Base-by-base conservation (phyloP, 2,888 invertebrate genomes). In the Acanthosepion pharaonis region DNA sequence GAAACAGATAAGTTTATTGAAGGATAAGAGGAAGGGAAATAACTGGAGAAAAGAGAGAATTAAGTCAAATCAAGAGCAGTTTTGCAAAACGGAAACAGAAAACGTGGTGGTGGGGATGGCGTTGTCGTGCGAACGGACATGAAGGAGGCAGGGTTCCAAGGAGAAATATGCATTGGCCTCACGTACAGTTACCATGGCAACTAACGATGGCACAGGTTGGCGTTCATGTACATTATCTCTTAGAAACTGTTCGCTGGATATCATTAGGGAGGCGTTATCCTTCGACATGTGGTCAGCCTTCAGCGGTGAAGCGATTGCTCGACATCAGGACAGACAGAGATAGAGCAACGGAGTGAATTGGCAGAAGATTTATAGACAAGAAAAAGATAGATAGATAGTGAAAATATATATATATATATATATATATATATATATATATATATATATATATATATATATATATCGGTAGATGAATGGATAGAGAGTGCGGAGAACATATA, bases 161-260 rank as follows among this genome's bases (percentile, higher is more conserved):
- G n/a, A 78, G n/a, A 78, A n/a, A 78, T 33, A 33, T 15, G n/a
- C 11, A 78, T 33, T 78, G 78, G 78, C 33, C n/a, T 78, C 78
- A 78, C n/a, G 78, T n/a, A 78, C 78, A n/a, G 78, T 78, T 78
- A n/a, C 78, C 78, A 78, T 78, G 78, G 78, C n/a, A 78, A 78
- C 78, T 9, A 33, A 78, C 15, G n/a, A 78, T 78, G n/a, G 78
- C 33, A 78, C 28, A n/a, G n/a, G 78, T 78, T 78, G n/a, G 78
- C 78, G n/a, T n/a, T 78, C 78, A 11, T 78, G n/a, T 28, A 78
- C 78, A 78, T 78, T 33, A 78, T 78, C 78, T 78, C n/a, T 78
- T 33, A n/a, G 78, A 15, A n/a, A 78, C 15, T 78, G 78, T n/a
- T 33, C 23, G n/a, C 33, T 78, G 78, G 78, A 33, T 78, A 33